Evolutionary conservation across 2,797 vertebrate species (phyloP), one percentile per base, ranked within the genome.

Genomic region (Callimico goeldii): DNA sequence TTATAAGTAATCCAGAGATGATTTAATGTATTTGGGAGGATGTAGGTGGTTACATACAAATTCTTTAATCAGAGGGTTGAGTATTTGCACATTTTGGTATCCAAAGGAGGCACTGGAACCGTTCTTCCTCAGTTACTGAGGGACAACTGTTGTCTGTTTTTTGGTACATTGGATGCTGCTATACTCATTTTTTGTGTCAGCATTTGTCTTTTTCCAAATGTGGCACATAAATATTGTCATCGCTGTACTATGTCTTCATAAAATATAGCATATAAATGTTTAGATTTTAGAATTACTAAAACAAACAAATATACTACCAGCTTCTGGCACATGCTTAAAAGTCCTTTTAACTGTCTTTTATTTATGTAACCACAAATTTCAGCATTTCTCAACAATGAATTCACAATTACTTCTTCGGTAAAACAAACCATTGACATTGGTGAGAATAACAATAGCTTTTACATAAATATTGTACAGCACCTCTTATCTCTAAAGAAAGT

Each of bases 401-500:
- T 87, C 64, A 95, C 55, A 94, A 72, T 90, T 57, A 33, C 57
- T 96, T 81, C 52, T 30, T 88, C 43, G 6, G 2, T 26, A 52
- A 89, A 96, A 91, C 83, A 93, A 93, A 82, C 22, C 61, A 48
- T 20, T 26, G 70, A 55, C 52, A 58, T 20, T 22, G 52, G 46
- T 48, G 90, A 95, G 57, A 20, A 24, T 87, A 76, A 75, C 30
- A 82, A 57, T 72, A 82, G 67, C 87, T 88, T 95, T 94, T 91
- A 33, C 15, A 64, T 75, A 52, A 95, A 58, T 80, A 11, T n/a
- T 83, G 52, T 33, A 43, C 12, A 76, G 73, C 50, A n/a, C 7
- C n/a, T 91, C 75, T 92, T 95, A 94, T 97, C 91, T 43, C 83
- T 75, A 67, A 80, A 79, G 91, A 85, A 94, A 91, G 57, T 80